Percentiles rank a stretch among this genome's conserved stretches.
phyloP scores from a whole-genome alignment of 2,797 vertebrate genomes.

The Sus cebifrons region DNA sequence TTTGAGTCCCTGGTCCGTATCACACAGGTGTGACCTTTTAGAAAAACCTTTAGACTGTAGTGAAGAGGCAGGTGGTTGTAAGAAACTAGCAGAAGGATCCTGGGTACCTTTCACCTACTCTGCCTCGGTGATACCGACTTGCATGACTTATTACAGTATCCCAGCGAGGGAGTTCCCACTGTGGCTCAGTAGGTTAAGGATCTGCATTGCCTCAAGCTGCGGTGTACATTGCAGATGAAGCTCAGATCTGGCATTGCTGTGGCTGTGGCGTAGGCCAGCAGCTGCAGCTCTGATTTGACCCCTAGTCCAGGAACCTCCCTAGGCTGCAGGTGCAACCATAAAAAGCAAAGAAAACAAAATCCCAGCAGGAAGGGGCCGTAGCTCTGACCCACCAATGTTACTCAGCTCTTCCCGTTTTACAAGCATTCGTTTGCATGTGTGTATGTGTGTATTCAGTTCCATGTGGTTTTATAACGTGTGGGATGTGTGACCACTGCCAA shows the following conservation, averaged over 20 bases:
- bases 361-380: neutral
- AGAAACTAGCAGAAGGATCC: neutral
- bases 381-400: fast-evolving
- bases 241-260: no score
- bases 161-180: no score
- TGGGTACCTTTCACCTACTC: neutral
- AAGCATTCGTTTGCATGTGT: fast-evolving
- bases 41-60: neutral
- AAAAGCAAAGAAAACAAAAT: no score
- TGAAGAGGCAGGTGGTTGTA: fast-evolving
- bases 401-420: neutral
- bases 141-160: neutral
- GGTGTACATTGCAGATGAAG: no score
- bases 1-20: neutral
- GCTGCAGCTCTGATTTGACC: no score
- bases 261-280: no score
- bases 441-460: neutral
- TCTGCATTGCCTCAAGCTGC: no score
- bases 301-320: no score
- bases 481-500: neutral
- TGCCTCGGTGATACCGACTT: neutral
- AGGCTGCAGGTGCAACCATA: no score
- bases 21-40: neutral
- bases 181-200: no score
- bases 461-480: neutral